Evolutionary conservation across 2,888 invertebrate species (phyloP).

Genomic region (Mimumesa dahlbomi): DNA sequence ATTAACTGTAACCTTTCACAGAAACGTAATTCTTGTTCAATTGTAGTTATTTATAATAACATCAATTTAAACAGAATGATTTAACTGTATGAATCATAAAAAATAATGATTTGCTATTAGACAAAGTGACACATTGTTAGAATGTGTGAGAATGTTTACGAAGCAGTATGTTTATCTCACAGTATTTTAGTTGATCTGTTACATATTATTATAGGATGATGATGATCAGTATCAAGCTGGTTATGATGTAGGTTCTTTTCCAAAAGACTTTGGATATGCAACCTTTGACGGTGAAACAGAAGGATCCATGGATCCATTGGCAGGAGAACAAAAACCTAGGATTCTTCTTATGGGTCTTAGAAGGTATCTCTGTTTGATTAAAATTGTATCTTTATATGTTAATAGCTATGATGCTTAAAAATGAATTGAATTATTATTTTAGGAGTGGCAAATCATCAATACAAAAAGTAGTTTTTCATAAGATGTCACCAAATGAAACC

Average conservation of each 20-base stretch:
- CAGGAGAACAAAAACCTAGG: conserved; percentile 92
- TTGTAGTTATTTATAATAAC: too few species aligned
- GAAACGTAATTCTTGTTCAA: too few species aligned
- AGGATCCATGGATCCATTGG: conserved; percentile 81
- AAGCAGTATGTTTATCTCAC: not conserved
- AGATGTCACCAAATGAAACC: conserved; percentile 99
- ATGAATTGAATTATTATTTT: conserved; percentile 38
- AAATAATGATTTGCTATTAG: not conserved
- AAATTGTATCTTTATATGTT: not conserved
- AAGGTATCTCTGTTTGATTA: conserved; percentile 82
- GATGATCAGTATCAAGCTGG: conserved; percentile 80
- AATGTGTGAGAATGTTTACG: not conserved
- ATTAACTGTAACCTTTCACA: not conserved
- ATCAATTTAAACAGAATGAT: too few species aligned
- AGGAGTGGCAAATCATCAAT: conserved; percentile 99
- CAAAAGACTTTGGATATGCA: conserved; percentile 96
- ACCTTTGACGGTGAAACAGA: conserved; percentile 92
- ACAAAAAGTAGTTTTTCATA: conserved; percentile 99
- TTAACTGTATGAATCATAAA: not conserved
- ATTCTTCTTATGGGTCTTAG: conserved; percentile 97
- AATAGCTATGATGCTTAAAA: not conserved
- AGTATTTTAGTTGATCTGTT: not conserved
- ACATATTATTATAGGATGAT: conserved; percentile 74
- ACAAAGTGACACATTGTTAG: not conserved
- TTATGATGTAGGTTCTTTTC: conserved; percentile 87